Evolutionary conservation across 2,797 vertebrate genomes (phyloP), one percentile per base, ranked within the genome.

Genomic region (Sebastes oblongus): DNA sequence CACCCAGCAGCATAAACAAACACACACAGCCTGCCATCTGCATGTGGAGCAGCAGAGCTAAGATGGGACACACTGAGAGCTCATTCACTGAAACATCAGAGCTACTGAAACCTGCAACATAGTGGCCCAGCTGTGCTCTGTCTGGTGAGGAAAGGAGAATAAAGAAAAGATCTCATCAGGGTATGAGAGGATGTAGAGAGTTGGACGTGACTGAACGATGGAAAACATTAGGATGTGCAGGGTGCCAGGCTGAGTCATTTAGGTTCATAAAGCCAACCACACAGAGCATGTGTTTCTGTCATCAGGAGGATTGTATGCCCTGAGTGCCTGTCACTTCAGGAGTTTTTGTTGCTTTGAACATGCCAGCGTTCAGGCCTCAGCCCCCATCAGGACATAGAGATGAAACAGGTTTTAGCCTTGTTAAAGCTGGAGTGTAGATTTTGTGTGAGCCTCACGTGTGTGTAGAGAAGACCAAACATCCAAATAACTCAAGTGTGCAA

Each of bases 271-370:
- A 91, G 72, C 66, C 75, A 75, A 36, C 24, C 78, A 84, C 81
- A 84, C 90, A 92, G 78, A 82, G 84, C 93, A 94, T 93, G 89
- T 96, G 93, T 94, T 95, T 94, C 91, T 92, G 89, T 94, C 93
- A 94, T 95, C 90, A 94, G 61, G 16, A 58, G 85, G 88, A 93
- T 93, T 86, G 81, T 73, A 84, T 92, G 91, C 85, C 88, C 80
- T 61, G 75, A 58, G 74, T 79, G 84, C 74, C 78, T 82, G 83
- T 82, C 77, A 86, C 78, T 90, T 87, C 60, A 80, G 89, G 79
- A 85, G 58, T 88, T 87, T 71, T 78, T 80, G 66, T 69, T 89
- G 83, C 87, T 94, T 91, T 93, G 84, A 92, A 94, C 87, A 78
- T 72, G 62, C 22, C 83, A 61, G 58, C 4, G 30, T 79, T 89